These are phyloP conservation scores for Brachyptera putata DNA, from an alignment of 2,888 invertebrate genomes.

Conservation along the genomic window DNA sequence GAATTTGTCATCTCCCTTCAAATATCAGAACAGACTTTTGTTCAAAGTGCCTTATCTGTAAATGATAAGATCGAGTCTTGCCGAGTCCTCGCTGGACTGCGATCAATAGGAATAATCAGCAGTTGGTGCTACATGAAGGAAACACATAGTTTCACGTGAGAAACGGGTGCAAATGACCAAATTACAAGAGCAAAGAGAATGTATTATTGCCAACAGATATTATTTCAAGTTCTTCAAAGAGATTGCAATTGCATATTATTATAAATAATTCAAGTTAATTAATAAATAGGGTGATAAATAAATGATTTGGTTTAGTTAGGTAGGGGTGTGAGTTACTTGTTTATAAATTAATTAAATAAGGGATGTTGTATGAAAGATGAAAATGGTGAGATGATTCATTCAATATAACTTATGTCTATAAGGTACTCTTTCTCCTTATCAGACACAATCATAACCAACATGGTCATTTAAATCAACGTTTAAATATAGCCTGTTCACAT, in stretches of 20 bases:
- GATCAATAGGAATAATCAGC: too few species aligned
- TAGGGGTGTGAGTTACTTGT: constrained; percentile 2
- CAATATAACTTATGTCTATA: background rate
- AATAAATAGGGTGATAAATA: constrained; percentile 8
- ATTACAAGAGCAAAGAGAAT: too few species aligned
- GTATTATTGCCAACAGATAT: background rate
- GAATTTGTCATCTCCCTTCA: too few species aligned
- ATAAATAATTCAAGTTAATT: constrained; percentile 8
- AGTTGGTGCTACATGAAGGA: background rate
- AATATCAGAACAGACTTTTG: too few species aligned
- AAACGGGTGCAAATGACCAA: too few species aligned
- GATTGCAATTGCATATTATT: too few species aligned
- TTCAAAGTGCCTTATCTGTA: too few species aligned
- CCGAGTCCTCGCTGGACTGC: background rate
- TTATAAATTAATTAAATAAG: constrained; percentile 22
- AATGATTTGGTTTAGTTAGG: constrained; percentile 14
- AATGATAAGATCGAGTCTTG: too few species aligned
- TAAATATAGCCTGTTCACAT: background rate
- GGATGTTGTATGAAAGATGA: constrained; percentile 1
- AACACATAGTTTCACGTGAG: background rate
- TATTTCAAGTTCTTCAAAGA: background rate
- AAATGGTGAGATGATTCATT: background rate
- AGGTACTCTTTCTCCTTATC: background rate
- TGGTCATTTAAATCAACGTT: background rate
- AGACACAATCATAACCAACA: background rate